phyloP scores from a whole-genome alignment of 2,888 invertebrate genomes.

The Autographa gamma region DNA sequence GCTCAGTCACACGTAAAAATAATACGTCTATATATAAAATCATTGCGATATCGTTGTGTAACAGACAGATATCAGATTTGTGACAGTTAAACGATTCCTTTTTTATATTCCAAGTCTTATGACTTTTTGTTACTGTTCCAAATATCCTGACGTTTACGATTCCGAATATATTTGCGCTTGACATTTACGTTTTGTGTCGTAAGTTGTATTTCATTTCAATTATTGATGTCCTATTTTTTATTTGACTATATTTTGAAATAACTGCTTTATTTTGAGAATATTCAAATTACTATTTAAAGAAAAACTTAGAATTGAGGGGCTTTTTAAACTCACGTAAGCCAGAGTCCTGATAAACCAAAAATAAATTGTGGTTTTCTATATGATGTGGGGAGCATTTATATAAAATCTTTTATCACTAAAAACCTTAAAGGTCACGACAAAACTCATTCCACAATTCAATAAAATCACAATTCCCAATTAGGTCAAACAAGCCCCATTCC shows the following conservation, averaged over 20 bases:
- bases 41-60: slow-evolving; percentile 35
- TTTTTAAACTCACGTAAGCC: no score
- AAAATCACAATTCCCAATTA: slow-evolving; percentile 46
- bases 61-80: slow-evolving; percentile 44
- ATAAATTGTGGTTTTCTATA: no score
- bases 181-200: not conserved
- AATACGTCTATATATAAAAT: slow-evolving; percentile 43
- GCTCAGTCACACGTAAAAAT: slow-evolving; percentile 46
- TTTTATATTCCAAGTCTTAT: slow-evolving; percentile 29
- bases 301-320: no score
- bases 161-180: not conserved
- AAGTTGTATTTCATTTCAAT: not conserved
- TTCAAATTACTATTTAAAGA: no score
- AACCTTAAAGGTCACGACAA: no score
- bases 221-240: not conserved
- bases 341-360: no score
- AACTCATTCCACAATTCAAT: slow-evolving; percentile 7
- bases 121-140: slow-evolving; percentile 16
- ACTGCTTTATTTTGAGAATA: no score
- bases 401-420: no score
- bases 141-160: slow-evolving; percentile 10
- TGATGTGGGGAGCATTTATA: no score
- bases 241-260: no score
- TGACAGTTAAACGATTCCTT: slow-evolving; percentile 42
- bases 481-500: slow-evolving; percentile 36